Conservation (phyloP, 2,888 invertebrate genomes). For the Hipparchia sbordonii region DNA sequence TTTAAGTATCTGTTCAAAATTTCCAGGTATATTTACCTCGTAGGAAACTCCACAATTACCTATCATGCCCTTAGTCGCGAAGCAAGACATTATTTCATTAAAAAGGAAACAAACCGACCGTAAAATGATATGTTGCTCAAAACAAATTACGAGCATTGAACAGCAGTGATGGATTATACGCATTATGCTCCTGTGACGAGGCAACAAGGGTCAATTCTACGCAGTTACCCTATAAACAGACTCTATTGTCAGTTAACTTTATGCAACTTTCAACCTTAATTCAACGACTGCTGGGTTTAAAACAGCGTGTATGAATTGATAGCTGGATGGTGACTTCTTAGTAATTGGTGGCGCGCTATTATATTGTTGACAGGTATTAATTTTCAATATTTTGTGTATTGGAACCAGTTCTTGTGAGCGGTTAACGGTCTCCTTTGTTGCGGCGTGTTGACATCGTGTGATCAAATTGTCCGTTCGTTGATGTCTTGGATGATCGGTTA, state of each 20-base stretch:
- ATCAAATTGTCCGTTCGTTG: slow-evolving; percentile 8
- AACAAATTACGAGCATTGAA: slow-evolving; percentile 61
- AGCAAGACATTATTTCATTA: slow-evolving; percentile 46
- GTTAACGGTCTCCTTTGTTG: slow-evolving; percentile 21
- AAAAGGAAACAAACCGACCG: slow-evolving; percentile 45
- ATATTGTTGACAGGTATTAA: slow-evolving; percentile 52
- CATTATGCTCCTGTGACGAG: slow-evolving; percentile 47
- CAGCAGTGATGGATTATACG: slow-evolving; percentile 55
- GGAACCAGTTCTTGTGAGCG: slow-evolving; percentile 28
- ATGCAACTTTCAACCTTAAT: slow-evolving; percentile 15
- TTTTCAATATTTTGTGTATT: slow-evolving; percentile 50
- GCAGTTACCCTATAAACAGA: slow-evolving; percentile 35
- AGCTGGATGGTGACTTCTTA: slow-evolving; percentile 28
- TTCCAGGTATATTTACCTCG: neutral
- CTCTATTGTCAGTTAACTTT: slow-evolving; percentile 1
- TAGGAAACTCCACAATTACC: slow-evolving; percentile 1
- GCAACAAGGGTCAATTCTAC: slow-evolving; percentile 48
- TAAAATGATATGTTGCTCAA: slow-evolving; percentile 61
- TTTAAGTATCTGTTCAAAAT: neutral
- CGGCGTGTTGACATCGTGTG: slow-evolving; percentile 11
- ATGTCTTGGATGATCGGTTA: neutral
- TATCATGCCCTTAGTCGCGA: slow-evolving; percentile 14
- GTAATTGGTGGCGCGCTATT: slow-evolving; percentile 37
- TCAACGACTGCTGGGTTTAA: neutral
- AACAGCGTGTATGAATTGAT: slow-evolving; percentile 9